Evolutionary conservation across 2,797 vertebrate genomes (phyloP), one percentile per base, ranked within the genome.

Genomic region (Aeoliscus strigatus): DNA sequence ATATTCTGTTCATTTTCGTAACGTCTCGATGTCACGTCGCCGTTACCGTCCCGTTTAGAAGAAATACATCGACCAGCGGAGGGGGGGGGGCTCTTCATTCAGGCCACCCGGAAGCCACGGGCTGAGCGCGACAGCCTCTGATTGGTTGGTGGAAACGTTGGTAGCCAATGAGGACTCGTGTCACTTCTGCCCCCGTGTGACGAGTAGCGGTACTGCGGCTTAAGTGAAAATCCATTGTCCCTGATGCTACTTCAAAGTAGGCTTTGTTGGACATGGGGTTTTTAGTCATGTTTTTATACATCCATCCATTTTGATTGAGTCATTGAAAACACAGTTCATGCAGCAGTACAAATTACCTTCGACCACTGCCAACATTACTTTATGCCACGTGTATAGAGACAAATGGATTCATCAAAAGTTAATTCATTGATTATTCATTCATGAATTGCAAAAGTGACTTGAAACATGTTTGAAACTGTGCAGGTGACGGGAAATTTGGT

Each of bases 1-100:
- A 99, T 74, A 99, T 88, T 42, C 94, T 86, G 67, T 97, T 94
- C 96, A 97, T 98, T 60, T 69, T 80, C 10, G 16, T 42, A 15
- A 39, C 32, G 39, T 45, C 17, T 40, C n/a, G n/a, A n/a, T n/a
- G n/a, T 1, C 4, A 0, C 9, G 5, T 2, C 21, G 3, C n/a
- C n/a, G n/a, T n/a, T n/a, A n/a, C n/a, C n/a, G n/a, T n/a, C n/a
- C n/a, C n/a, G n/a, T n/a, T n/a, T n/a, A n/a, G n/a, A n/a, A n/a
- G n/a, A n/a, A 52, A 66, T 52, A 6, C 38, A 62, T 30, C 37
- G 51, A n/a, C n/a, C n/a, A n/a, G n/a, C n/a, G 56, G 70, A 1
- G 26, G 7, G 25, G 46, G 60, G 8, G 37, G 39, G 14, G 48
- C 41, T 63, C 12, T 52, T 26, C 50, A 39, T 24, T 60, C 17